Conservation (phyloP, 1,140 invertebrate species). For the Propsilocerus akamusi region DNA sequence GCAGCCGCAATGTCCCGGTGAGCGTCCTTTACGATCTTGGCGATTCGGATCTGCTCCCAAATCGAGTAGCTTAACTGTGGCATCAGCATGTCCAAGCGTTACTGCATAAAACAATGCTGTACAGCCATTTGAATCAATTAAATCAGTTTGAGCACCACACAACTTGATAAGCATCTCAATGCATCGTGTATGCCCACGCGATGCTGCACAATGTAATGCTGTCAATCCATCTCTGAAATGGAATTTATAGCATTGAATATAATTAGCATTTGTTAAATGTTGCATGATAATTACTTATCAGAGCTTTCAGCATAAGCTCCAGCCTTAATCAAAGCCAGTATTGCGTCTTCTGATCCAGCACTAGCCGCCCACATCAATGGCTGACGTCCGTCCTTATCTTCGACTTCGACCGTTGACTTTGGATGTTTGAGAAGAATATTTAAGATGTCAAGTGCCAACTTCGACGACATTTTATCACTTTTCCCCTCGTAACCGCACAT, state of each 20-base stretch:
- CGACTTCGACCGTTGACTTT: constrained; percentile 60
- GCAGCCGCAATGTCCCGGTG: constrained; percentile 58
- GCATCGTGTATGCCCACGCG: constrained; percentile 82
- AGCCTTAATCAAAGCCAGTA: constrained; percentile 67
- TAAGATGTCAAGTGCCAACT: constrained; percentile 59
- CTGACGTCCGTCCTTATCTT: constrained; percentile 79
- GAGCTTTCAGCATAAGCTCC: constrained; percentile 57
- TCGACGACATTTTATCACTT: constrained; percentile 15
- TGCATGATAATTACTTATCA: constrained; percentile 38
- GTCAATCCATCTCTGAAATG: constrained; percentile 51
- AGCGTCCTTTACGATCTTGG: constrained; percentile 81
- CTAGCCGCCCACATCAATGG: constrained; percentile 94
- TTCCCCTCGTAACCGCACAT: constrained; percentile 70
- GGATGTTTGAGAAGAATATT: constrained; percentile 60
- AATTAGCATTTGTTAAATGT: neutral
- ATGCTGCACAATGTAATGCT: constrained; percentile 90
- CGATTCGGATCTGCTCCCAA: constrained; percentile 79
- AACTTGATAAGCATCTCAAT: constrained; percentile 77
- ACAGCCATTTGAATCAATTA: constrained; percentile 78
- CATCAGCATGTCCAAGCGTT: constrained; percentile 86
- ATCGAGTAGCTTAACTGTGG: constrained; percentile 71
- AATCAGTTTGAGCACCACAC: constrained; percentile 70
- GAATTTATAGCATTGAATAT: neutral
- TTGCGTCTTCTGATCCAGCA: constrained; percentile 81
- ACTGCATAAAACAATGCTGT: constrained; percentile 93